Evolutionary conservation across 2,113 vertebrate genomes (phyloP).

Genomic region (Rhinogobius similis): DNA sequence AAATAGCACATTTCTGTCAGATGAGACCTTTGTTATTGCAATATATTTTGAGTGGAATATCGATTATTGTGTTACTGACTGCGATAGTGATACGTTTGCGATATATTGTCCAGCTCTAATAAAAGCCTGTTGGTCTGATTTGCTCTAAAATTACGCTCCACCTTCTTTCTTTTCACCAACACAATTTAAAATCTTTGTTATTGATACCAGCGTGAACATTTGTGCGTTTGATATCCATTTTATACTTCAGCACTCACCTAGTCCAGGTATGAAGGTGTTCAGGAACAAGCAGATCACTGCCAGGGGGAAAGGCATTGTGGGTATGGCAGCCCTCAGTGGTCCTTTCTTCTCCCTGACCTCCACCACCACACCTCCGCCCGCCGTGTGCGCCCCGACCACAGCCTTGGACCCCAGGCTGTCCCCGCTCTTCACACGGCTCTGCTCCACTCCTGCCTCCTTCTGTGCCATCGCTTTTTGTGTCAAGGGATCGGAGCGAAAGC

Average conservation of each 20-base stretch:
- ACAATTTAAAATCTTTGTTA: background rate
- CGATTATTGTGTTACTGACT: too few relatives aligned
- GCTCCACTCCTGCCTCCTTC: conserved; percentile 58
- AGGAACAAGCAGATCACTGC: conserved; percentile 95
- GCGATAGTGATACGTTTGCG: too few relatives aligned
- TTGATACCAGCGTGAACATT: background rate
- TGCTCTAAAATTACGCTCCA: too few relatives aligned
- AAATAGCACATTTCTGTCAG: too few relatives aligned
- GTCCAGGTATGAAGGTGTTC: conserved; percentile 95
- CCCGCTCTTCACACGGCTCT: conserved; percentile 29
- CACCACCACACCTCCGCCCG: conserved; percentile 90
- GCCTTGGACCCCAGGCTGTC: conserved; percentile 58
- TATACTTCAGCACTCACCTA: conserved; percentile 81
- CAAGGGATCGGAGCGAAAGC: background rate
- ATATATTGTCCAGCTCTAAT: too few relatives aligned
- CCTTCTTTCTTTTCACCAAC: background rate
- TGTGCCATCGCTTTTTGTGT: conserved; percentile 57
- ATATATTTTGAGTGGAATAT: too few relatives aligned
- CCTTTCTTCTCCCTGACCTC: conserved; percentile 97
- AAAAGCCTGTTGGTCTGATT: background rate
- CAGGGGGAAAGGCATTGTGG: conserved; percentile 94
- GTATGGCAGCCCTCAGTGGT: conserved; percentile 90
- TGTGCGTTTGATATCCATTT: background rate
- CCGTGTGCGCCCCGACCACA: conserved; percentile 32
- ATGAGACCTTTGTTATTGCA: too few relatives aligned